Evolutionary conservation across 2,113 vertebrate genomes (phyloP).

Genomic region (Phalacrocorax aristotelis): DNA sequence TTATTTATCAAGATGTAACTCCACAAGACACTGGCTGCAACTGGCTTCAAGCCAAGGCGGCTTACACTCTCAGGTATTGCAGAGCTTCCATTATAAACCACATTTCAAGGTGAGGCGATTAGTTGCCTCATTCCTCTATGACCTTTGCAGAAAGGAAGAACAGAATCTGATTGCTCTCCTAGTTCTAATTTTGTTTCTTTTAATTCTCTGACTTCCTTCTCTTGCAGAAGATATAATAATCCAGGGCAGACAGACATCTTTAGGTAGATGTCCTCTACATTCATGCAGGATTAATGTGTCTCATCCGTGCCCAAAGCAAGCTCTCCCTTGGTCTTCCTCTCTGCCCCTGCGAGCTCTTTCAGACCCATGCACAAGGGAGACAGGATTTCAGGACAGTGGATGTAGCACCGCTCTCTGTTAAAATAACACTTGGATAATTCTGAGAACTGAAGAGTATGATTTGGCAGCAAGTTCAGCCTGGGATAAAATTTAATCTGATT

Average conservation of each 20-base stretch:
- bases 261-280: neutral
- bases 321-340: neutral
- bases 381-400: neutral
- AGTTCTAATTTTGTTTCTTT: neutral
- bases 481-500: conserved; percentile 35
- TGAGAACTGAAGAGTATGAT: neutral
- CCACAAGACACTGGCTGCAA: neutral
- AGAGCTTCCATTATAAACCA: neutral
- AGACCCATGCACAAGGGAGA: neutral
- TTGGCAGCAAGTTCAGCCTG: conserved; percentile 38
- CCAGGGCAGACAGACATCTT: neutral
- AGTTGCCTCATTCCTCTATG: neutral
- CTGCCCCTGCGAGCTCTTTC: neutral
- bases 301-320: neutral
- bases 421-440: neutral
- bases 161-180: neutral
- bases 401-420: neutral
- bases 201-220: neutral
- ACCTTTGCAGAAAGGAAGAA: neutral
- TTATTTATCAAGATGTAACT: neutral
- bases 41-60: neutral
- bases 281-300: neutral
- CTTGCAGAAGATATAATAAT: neutral
- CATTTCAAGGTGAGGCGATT: conserved; percentile 17
- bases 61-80: neutral